Evolutionary conservation across 2,797 vertebrate species (phyloP), one percentile per base, ranked within the genome.

Genomic region (Acropternis orthonyx): DNA sequence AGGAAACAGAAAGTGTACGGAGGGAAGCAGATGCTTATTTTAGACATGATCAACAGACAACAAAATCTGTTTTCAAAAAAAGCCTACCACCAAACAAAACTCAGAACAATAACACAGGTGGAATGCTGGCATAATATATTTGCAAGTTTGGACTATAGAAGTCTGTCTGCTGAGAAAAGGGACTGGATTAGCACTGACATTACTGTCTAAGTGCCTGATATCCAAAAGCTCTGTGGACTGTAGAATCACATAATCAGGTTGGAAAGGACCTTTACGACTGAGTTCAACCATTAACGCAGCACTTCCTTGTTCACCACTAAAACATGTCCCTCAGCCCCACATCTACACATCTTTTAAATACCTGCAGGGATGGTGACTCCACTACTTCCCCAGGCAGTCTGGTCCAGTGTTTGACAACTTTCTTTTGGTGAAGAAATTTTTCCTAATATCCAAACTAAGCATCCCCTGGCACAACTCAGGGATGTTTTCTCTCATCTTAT

Each of bases 91-190:
- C 6, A 52, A 48, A 48, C 9, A 79, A 72, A 87, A n/a, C 28
- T 24, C 27, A 32, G 5, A 59, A 61, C 6, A 32, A 23, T 59
- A 39, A 6, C 8, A 6, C 9, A 8, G 0, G 0, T 18, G n/a
- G 51, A 58, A 7, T 68, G 27, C 32, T 4, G 3, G 21, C 43
- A n/a, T 36, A 34, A 32, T 12, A 1, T 9, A 23, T 52, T 46
- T 61, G 17, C 51, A 54, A 55, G 13, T 51, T 6, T 37, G 46
- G n/a, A 75, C 28, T 37, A 41, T 3, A 46, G 46, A 68, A 59
- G 7, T 58, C 49, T 73, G 14, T 12, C 39, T 69, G 14, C 32
- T 68, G 52, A 62, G 54, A 56, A 87, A 67, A 65, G 22, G 22
- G 37, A 65, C 16, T 61, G 32, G 32, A 61, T 79, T 63, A 85